Base-by-base conservation (phyloP, 1,140 invertebrate genomes). In the Berghia stephanieae region DNA sequence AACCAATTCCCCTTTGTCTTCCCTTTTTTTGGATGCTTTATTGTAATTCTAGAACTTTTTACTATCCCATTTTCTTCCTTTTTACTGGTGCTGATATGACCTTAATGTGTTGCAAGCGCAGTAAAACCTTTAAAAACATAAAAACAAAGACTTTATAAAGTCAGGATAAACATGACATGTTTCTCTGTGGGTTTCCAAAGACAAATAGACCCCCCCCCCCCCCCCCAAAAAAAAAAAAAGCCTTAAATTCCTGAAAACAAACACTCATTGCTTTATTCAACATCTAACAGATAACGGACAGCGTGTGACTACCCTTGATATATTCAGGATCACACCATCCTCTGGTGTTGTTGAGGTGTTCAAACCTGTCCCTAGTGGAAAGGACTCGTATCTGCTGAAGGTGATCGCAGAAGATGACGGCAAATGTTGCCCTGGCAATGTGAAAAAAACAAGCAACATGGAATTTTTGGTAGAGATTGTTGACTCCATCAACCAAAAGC, bases 391-490 rank as follows among this genome's bases (percentile, higher is more conserved):
- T 67, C 75, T 76, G 1, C 72, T 82, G 52, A 76, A 73, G 55
- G 81, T 87, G 31, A 83, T 82, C 18, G 85, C 83, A 0, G 79
- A 79, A 24, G 86, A 87, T 81, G 86, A 87, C 74, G 85, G 85
- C 0, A 79, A 78, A 5, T 86, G 86, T 66, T 87, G 86, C 78
- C 80, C 76, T 13, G 82, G 83, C 2, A 69, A 46, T 38, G 75
- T 75, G 24, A 78, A 66, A 4, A 78, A 31, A 57, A 77, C 78
- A 44, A 84, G 78, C 44, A 60, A 79, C 16, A 76, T 81, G 27
- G 31, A 43, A 66, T 52, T 81, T n/a, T 16, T 46, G 6, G 75
- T 81, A 34, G 74, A 85, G 57, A 83, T 87, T 3, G 82, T 82
- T 44, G 85, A 86, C 52, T 82, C 84, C 49, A 84, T 85, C 70